Conservation (phyloP, 2,113 vertebrate genomes). For the Micromys minutus region DNA sequence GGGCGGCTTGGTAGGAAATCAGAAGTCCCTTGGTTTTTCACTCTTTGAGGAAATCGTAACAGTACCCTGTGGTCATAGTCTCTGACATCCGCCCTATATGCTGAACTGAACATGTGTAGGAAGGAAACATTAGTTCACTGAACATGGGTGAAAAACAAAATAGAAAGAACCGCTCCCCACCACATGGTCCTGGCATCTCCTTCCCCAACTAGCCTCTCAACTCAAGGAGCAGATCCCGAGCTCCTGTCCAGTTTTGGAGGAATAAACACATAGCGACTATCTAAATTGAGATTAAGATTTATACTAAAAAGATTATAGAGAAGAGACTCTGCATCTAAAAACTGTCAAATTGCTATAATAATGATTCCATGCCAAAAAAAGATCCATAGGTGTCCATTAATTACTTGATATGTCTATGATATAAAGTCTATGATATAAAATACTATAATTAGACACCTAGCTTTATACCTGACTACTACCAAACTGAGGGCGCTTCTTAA, state of each 20-base stretch:
- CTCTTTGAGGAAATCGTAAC: conserved; percentile 94
- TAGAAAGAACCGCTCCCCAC: neutral
- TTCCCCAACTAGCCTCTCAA: neutral
- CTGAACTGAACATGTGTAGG: conserved; percentile 87
- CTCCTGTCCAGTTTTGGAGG: neutral
- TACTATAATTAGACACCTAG: neutral
- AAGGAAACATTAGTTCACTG: neutral
- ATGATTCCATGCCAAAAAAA: neutral
- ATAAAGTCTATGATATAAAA: neutral
- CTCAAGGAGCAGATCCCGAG: neutral
- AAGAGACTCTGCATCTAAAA: neutral
- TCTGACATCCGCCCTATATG: conserved; percentile 86
- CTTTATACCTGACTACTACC: neutral
- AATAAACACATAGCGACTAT: neutral
- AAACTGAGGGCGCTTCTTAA: neutral
- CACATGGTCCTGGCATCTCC: too few relatives aligned
- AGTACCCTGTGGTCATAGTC: conserved; percentile 96
- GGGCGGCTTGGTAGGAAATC: conserved; percentile 97
- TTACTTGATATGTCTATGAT: neutral
- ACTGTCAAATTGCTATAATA: neutral
- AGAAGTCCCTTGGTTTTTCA: conserved; percentile 97
- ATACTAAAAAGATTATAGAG: neutral
- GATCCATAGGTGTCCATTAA: neutral
- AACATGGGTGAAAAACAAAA: conserved; percentile 39
- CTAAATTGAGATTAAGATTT: conserved; percentile 14